Conservation (phyloP, 2,113 vertebrate genomes). For the Channa maculata region DNA sequence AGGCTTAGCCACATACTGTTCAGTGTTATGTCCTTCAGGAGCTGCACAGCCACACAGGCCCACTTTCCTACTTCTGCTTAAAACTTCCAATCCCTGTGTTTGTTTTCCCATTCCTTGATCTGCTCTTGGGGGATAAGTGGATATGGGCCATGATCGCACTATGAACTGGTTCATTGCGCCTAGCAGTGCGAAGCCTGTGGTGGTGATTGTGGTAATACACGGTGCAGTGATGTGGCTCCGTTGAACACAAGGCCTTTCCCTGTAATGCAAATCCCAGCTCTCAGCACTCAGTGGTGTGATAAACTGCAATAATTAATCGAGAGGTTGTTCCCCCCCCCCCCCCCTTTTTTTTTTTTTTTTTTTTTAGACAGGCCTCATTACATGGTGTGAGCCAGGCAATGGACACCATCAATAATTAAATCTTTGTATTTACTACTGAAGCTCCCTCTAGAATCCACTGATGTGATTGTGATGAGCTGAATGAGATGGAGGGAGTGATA, state of each 20-base stretch:
- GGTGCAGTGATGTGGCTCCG: conserved; percentile 30
- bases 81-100: conserved; percentile 50
- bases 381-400: background rate
- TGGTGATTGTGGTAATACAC: conserved; percentile 4
- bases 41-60: conserved; percentile 1
- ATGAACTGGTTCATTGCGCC: conserved; percentile 35
- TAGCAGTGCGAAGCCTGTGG: conserved; percentile 25
- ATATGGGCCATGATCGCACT: conserved; percentile 43
- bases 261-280: background rate
- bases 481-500: conserved; percentile 23
- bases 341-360: no score
- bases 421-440: conserved; percentile 39
- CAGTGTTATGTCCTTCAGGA: conserved; percentile 37
- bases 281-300: background rate
- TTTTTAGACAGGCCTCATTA: conserved; percentile 30
- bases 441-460: conserved; percentile 42
- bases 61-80: conserved; percentile 36
- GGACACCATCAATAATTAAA: conserved; percentile 32
- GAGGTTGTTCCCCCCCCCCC: conserved; percentile 7
- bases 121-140: conserved; percentile 55
- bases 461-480: conserved; percentile 43
- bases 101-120: conserved; percentile 67
- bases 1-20: conserved; percentile 17
- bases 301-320: conserved; percentile 50
- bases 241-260: conserved; percentile 23